A percentile compares a stretch with the other conserved stretches of the same genome.
Evolutionary conservation across 2,113 vertebrate genomes (phyloP).

Genomic region (Oncorhynchus keta): DNA sequence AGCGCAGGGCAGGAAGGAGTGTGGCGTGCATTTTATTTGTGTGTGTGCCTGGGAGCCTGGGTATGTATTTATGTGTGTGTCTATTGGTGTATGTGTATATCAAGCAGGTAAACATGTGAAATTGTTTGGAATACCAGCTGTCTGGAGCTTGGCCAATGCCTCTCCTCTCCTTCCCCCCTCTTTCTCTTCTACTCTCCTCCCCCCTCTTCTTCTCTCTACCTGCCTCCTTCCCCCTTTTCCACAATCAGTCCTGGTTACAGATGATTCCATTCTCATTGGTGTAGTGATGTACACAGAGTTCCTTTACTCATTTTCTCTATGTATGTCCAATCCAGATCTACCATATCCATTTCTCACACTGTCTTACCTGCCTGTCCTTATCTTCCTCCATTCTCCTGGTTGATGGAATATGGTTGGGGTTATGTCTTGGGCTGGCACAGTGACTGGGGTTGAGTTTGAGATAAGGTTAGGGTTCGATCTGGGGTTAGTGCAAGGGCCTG

Average conservation of each 20-base stretch:
- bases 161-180: neutral
- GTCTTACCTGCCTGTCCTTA: neutral
- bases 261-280: neutral
- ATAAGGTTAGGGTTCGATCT: too few species aligned
- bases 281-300: neutral
- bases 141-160: constrained; percentile 43
- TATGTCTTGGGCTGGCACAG: too few species aligned
- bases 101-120: constrained; percentile 53
- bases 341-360: neutral
- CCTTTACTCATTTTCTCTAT: neutral
- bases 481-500: too few species aligned
- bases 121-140: constrained; percentile 55
- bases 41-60: neutral
- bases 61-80: neutral
- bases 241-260: neutral
- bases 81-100: constrained; percentile 28
- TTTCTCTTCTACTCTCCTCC: neutral
- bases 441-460: too few species aligned
- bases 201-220: neutral
- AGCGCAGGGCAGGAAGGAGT: neutral
- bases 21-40: neutral
- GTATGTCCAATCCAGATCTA: neutral
- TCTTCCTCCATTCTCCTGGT: too few species aligned
- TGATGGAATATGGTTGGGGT: too few species aligned
- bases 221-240: constrained; percentile 26